phyloP scores from a whole-genome alignment of 2,888 invertebrate genomes.

The Cepaea hortensis region DNA sequence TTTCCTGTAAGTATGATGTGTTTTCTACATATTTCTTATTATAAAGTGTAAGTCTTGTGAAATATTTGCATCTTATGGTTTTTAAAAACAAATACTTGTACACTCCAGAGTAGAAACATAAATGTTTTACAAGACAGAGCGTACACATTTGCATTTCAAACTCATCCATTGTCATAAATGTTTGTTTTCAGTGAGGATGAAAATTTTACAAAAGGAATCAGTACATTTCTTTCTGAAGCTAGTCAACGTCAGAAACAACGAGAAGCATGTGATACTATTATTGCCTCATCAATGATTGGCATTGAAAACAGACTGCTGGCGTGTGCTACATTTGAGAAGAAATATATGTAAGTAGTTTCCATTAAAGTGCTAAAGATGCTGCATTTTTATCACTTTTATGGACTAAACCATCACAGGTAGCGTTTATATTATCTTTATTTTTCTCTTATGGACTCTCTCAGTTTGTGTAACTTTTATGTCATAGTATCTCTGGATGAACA shows the following conservation, averaged over 20 bases:
- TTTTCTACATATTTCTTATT: no score
- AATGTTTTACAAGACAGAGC: no score
- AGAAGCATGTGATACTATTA: slow-evolving; percentile 55
- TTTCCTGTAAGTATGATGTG: no score
- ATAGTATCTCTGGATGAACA: no score
- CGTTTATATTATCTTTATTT: not conserved
- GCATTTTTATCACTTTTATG: not conserved
- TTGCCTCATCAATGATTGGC: slow-evolving; percentile 61
- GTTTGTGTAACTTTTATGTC: no score
- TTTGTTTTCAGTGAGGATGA: slow-evolving; percentile 59
- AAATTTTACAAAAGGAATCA: slow-evolving; percentile 74
- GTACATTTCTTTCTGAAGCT: slow-evolving; percentile 70
- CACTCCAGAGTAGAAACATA: no score
- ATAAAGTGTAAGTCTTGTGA: no score
- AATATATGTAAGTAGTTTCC: slow-evolving; percentile 72
- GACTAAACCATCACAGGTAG: not conserved
- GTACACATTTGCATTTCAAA: no score
- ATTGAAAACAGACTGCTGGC: slow-evolving; percentile 75
- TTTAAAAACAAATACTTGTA: no score
- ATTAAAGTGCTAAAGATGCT: not conserved
- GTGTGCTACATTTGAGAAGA: slow-evolving; percentile 75
- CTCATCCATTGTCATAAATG: not conserved
- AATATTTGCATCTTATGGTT: no score
- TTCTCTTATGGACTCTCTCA: not conserved
- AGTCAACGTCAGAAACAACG: slow-evolving; percentile 63